phyloP scores from a whole-genome alignment of 2,113 vertebrate genomes.

The Daboia siamensis region DNA sequence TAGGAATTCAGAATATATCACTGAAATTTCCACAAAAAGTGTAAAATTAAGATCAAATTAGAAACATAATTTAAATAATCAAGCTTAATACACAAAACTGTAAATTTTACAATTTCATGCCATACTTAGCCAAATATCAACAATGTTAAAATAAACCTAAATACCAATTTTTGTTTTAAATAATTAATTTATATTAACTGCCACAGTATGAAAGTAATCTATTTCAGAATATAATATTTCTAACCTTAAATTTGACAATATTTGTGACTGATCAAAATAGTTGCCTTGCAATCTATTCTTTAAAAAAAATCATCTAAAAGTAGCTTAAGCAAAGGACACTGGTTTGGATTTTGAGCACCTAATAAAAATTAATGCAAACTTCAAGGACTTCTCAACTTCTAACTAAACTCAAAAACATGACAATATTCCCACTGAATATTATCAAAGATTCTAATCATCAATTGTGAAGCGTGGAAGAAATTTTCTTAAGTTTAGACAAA shows the following conservation, averaged over 20 bases:
- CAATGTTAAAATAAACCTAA: background rate
- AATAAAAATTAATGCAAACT: background rate
- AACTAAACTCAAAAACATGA: background rate
- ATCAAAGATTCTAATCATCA: background rate
- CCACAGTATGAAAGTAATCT: background rate
- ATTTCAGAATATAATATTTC: background rate
- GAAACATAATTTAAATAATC: background rate
- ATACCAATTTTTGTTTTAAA: conserved; percentile 8
- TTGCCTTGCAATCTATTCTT: background rate
- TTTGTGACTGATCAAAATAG: background rate
- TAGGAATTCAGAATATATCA: background rate
- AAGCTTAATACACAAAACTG: background rate
- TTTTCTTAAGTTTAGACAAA: background rate
- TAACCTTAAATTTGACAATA: background rate
- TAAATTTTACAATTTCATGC: background rate
- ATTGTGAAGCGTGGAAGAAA: background rate
- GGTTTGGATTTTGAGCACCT: background rate
- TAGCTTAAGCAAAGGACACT: background rate
- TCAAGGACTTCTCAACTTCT: background rate
- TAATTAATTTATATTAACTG: background rate
- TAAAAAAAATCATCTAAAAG: background rate
- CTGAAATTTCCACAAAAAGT: background rate
- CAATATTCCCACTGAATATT: background rate
- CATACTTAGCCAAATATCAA: conserved; percentile 13
- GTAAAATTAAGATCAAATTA: background rate